Base-by-base conservation (phyloP, 2,113 vertebrate species). In the Tachuris rubrigastra region DNA sequence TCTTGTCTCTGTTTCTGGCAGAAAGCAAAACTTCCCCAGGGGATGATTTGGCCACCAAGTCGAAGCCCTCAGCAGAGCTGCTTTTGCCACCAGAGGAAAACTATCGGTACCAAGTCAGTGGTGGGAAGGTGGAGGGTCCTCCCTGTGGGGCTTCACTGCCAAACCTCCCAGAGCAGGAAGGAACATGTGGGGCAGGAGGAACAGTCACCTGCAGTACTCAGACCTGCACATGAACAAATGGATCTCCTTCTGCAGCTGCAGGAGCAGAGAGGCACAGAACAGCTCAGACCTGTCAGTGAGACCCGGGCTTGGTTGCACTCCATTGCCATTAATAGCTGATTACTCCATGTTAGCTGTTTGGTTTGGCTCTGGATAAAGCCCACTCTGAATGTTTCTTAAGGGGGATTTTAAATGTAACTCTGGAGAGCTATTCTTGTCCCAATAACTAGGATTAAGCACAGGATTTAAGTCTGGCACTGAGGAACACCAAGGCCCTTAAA, bases 341-440 rank as follows among this genome's bases (percentile, higher is more conserved):
- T 81, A 85, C n/a, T 62, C 58, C 46, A 23, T 42, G 35, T 68
- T 31, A 65, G 66, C 58, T 68, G 67, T 80, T 93, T 93, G 75
- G 20, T 96, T 90, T 77, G 94, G 91, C 89, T 85, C 66, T 22
- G 46, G 44, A 37, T 62, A 49, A 93, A 88, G 63, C 69, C 53
- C 8, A 5, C 59, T 76, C 37, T 39, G 30, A 74, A 52, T 25
- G 41, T 58, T 90, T 59, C 87, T 93, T 72, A 49, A 83, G 72
- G 24, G 12, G 78, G 83, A 71, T 69, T 59, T 87, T 80, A 97
- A 93, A 80, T 93, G 73, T 85, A 85, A 87, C 72, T 91, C 42
- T 16, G 58, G 71, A 80, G 76, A 90, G 67, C 55, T 96, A 95
- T 88, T 95, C 67, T 42, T 50, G 75, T 66, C 78, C 53, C 72